Base-by-base conservation (phyloP, 2,888 invertebrate genomes). In the Barypeithes pellucidus region DNA sequence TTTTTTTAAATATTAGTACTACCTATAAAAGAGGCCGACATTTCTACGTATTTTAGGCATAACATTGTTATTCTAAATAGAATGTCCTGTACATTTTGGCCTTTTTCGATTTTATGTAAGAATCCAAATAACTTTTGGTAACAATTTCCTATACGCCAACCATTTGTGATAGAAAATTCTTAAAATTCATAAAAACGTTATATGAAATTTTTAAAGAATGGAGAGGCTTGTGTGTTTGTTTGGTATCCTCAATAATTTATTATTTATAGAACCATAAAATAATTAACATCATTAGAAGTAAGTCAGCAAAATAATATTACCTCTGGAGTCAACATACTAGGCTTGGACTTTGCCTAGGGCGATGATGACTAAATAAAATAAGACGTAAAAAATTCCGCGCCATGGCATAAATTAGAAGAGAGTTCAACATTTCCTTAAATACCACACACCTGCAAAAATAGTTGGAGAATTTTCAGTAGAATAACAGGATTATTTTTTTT, bases 341-440 rank as follows among this genome's bases (percentile, higher is more conserved):
- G 50, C 18, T 33, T 33, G 9, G 18, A 57, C 4, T 33, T 36
- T 33, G 33, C 33, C 33, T 33, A 57, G 12, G 14, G 54, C 33
- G 14, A 57, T 1, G 33, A 57, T 57, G 54, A 57, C 54, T 57
- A 33, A 29, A 52, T 29, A 14, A 33, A 16, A 54, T 16, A 18
- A 0, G 7, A 24, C 7, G 29, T 29, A 33, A 57, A 54, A 57
- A 57, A 33, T 57, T 16, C 33, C 33, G 18, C 54, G 33, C 3
- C 8, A 18, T 33, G n/a, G 5, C n/a, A 8, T 22, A 57, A 33
- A 57, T 33, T 29, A 29, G 1, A 57, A 33, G n/a, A 12, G 22
- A 57, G 54, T 57, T 57, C 33, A 57, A 57, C 8, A 57, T 16
- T 14, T 33, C 9, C 8, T 47, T 47, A 45, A 47, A 47, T 18